These are phyloP conservation scores for Zeuzera pyrina DNA, from an alignment of 2,888 invertebrate species.

Conservation along the genomic window DNA sequence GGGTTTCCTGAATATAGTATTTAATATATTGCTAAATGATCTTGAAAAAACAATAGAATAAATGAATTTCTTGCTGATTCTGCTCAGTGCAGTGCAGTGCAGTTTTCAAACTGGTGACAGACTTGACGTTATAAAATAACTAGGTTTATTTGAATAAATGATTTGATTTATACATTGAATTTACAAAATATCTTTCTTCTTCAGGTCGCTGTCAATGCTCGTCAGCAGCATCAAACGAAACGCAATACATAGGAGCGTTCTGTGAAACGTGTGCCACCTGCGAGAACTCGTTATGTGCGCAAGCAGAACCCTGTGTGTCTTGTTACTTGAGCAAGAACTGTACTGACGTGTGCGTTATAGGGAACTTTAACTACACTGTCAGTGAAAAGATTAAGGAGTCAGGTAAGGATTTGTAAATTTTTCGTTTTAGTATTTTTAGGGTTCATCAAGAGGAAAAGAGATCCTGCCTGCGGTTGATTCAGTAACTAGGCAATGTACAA, in stretches of 20 bases:
- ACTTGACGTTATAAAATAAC: too few species aligned
- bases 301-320: slow-evolving; percentile 59
- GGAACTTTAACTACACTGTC: slow-evolving; percentile 49
- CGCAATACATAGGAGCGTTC: slow-evolving; percentile 54
- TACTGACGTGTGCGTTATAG: slow-evolving; percentile 39
- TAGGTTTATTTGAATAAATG: too few species aligned
- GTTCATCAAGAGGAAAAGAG: too few species aligned
- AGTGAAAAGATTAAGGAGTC: slow-evolving; percentile 23
- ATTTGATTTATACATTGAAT: background rate
- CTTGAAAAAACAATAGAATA: too few species aligned
- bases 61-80: too few species aligned
- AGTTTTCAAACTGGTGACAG: too few species aligned
- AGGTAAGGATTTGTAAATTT: slow-evolving; percentile 19
- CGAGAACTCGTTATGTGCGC: slow-evolving; percentile 60
- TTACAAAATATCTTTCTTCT: slow-evolving; percentile 5
- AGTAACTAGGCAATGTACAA: too few species aligned
- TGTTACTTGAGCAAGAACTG: slow-evolving; percentile 49
- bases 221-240: slow-evolving; percentile 25
- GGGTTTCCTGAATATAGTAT: too few species aligned
- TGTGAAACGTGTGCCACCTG: slow-evolving; percentile 69
- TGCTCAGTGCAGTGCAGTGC: too few species aligned
- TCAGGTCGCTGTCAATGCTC: slow-evolving; percentile 54
- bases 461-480: too few species aligned
- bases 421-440: too few species aligned
- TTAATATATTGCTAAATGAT: too few species aligned